These are phyloP conservation scores for Limnodromus scolopaceus DNA, from an alignment of 2,797 vertebrate genomes.

Conservation along the genomic window DNA sequence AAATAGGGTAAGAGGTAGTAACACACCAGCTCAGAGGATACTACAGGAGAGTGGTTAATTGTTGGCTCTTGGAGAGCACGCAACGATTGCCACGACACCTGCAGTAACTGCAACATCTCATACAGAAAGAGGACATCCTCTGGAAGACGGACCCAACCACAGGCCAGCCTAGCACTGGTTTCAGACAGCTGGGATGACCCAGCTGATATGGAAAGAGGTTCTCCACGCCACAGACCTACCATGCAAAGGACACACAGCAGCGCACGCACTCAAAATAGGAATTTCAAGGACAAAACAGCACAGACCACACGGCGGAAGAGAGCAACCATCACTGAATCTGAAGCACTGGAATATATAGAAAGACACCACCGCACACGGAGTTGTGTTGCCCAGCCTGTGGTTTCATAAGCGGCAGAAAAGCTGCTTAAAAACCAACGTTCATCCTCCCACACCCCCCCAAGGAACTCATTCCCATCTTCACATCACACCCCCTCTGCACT, in stretches of 20 bases:
- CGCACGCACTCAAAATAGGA: fast-evolving
- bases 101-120: neutral
- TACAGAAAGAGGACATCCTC: neutral
- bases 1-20: neutral
- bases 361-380: neutral
- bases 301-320: neutral
- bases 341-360: conserved; percentile 6
- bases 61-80: neutral
- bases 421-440: conserved; percentile 31
- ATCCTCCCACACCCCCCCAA: conserved; percentile 41
- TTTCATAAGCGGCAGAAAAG: conserved; percentile 49
- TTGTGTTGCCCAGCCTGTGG: conserved; percentile 5
- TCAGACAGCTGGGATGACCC: neutral
- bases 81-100: fast-evolving
- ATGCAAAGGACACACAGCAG: fast-evolving
- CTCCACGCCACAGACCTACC: neutral
- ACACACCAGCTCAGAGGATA: neutral
- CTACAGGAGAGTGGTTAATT: neutral
- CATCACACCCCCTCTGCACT: conserved; percentile 47
- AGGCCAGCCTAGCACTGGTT: neutral
- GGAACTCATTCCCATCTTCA: conserved; percentile 25
- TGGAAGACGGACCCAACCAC: fast-evolving
- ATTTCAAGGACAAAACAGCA: neutral
- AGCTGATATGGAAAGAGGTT: fast-evolving
- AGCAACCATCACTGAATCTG: fast-evolving